A percentile compares a stretch with the other conserved stretches of the same genome.
Evolutionary conservation across 92 coral and sea anemone genomes (phyloP).

Genomic region (Meandrina meandrites): DNA sequence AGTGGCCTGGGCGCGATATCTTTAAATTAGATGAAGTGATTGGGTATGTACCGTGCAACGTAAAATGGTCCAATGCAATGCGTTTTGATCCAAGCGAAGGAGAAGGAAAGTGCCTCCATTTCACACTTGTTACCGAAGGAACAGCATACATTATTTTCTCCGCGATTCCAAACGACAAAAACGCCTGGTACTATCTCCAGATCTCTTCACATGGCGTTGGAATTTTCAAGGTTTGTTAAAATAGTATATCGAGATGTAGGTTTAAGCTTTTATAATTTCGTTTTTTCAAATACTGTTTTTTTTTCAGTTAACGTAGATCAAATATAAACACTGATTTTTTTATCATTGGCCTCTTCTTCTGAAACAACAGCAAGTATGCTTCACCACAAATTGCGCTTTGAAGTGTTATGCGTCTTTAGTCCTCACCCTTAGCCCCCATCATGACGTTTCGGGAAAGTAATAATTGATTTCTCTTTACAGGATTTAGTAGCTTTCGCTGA

Average conservation of each 20-base stretch:
- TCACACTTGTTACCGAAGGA: neutral
- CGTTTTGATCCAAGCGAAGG: constrained; percentile 36
- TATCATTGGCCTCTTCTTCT: too few species aligned
- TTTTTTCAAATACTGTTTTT: neutral
- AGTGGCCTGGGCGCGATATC: neutral
- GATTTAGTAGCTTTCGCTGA: too few species aligned
- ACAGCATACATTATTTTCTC: neutral
- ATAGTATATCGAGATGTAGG: neutral
- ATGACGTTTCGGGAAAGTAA: too few species aligned
- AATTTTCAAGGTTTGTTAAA: constrained; percentile 15
- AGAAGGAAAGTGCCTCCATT: constrained; percentile 42
- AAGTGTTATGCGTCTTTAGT: too few species aligned
- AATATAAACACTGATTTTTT: too few species aligned
- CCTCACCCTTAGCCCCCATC: too few species aligned
- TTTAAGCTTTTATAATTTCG: neutral
- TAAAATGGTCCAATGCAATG: constrained; percentile 1
- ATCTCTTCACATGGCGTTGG: constrained; percentile 7
- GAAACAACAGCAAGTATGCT: too few species aligned
- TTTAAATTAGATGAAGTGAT: neutral
- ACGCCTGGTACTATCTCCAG: constrained; percentile 24
- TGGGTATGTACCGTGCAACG: neutral
- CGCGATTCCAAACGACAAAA: neutral
- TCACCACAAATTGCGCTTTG: too few species aligned
- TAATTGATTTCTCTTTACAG: too few species aligned
- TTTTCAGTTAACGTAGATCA: too few species aligned